Evolutionary conservation across 2,888 invertebrate species (phyloP).

Genomic region (Deilephila elpenor): DNA sequence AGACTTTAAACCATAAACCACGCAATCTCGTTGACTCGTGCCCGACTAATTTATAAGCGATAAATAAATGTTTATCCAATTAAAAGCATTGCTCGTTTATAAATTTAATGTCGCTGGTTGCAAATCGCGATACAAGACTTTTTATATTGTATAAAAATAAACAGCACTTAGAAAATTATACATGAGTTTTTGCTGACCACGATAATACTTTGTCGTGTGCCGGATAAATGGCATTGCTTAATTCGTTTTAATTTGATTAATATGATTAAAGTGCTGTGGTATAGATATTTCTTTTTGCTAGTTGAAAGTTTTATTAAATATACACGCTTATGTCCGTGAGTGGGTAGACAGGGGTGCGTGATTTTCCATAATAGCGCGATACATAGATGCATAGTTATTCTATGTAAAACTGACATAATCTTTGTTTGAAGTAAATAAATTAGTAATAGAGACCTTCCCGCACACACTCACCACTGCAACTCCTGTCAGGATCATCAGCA

Average conservation of each 20-base stretch:
- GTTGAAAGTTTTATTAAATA: background rate
- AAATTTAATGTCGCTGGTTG: constrained; percentile 25
- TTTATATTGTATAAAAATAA: constrained; percentile 20
- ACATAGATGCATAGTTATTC: no score
- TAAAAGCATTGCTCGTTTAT: constrained; percentile 21
- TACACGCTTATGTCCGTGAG: no score
- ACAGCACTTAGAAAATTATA: background rate
- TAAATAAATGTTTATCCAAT: constrained; percentile 30
- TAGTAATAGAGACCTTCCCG: no score
- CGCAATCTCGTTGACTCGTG: constrained; percentile 24
- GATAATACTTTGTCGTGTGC: constrained; percentile 22
- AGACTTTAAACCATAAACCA: background rate
- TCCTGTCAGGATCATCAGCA: no score
- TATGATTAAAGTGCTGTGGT: background rate
- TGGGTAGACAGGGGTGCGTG: no score
- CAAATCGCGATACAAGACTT: constrained; percentile 22
- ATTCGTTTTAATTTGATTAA: constrained; percentile 27
- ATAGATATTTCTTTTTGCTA: background rate
- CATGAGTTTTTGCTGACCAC: background rate
- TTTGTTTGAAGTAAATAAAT: no score
- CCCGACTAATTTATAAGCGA: constrained; percentile 22
- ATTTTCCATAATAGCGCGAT: no score
- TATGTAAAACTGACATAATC: no score
- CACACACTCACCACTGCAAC: no score
- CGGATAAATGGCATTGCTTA: constrained; percentile 28